Base-by-base conservation (phyloP, 2,113 vertebrate genomes). In the Empidonax traillii region DNA sequence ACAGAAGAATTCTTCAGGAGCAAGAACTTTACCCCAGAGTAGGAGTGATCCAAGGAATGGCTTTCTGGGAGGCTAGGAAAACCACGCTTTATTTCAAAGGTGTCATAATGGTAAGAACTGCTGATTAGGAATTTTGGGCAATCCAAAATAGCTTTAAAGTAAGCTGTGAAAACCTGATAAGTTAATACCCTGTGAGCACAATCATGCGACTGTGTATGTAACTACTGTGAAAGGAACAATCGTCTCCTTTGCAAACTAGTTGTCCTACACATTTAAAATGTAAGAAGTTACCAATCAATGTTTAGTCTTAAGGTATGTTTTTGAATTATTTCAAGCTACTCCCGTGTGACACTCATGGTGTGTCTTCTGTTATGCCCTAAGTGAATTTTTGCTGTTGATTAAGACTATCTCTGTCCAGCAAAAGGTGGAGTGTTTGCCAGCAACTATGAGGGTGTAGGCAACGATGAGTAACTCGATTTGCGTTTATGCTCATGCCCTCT, bases 311-410 rank as follows among this genome's bases (percentile, higher is more conserved):
- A 44, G 10, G 66, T 78, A 27, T 33, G 72, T 55, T 94, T 79
- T 80, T 90, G 11, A 87, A 59, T 39, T 73, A 87, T 69, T 88
- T 93, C 28, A 88, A 5, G 55, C 56, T 85, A 87, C 58, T 94
- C 5, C 23, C 9, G 9, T 19, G 9, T 68, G 73, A 46, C 73
- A 89, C 49, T 72, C 46, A 13, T 74, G 87, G 35, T 17, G 1
- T 92, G 43, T 91, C 56, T 94, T 85, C 85, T 93, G 67, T 88
- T 94, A 49, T 83, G 74, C 84, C 58, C 37, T 91, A 94, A 96
- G 92, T 96, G 89, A 95, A 89, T 95, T 96, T 97, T 85, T 96
- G 31, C 69, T 85, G 87, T 96, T 95, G 95, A 96, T 97, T 97
- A 97, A 94, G 87, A 74, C 92, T 96, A 96, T 97, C 94, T 96